phyloP scores from a whole-genome alignment of 1,140 invertebrate genomes.

The Eciton burchellii region DNA sequence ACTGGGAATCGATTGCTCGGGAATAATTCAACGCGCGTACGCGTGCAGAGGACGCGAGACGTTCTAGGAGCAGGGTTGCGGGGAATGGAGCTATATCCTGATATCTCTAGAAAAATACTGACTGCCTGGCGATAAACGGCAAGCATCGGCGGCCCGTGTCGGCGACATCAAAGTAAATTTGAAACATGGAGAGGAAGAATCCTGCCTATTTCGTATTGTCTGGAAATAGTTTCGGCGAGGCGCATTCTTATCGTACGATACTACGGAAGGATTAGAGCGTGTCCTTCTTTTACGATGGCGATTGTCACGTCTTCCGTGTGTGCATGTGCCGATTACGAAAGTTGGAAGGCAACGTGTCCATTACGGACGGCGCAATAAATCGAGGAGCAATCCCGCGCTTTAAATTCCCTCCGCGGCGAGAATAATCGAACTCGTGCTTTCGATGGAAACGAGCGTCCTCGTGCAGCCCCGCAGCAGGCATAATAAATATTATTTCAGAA shows the following conservation, averaged over 20 bases:
- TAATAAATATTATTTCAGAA: conserved; percentile 56
- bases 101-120: not conserved
- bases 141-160: not conserved
- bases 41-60: not conserved
- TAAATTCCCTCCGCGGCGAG: conserved; percentile 35
- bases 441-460: conserved; percentile 36
- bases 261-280: conserved; percentile 4
- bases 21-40: conserved; percentile 37
- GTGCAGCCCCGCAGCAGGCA: conserved; percentile 24
- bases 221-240: not conserved
- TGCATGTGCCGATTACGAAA: conserved; percentile 36
- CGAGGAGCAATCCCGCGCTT: conserved; percentile 32
- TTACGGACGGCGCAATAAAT: conserved; percentile 34
- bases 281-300: not conserved
- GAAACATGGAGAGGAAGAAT: not conserved
- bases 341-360: conserved; percentile 48
- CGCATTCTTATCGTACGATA: not conserved
- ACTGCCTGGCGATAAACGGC: not conserved
- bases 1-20: conserved; percentile 24
- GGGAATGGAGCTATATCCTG: not conserved
- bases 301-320: conserved; percentile 25
- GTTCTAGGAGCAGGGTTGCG: not conserved
- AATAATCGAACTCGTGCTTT: conserved; percentile 51
- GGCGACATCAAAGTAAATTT: not conserved
- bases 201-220: not conserved